Evolutionary conservation across 2,888 invertebrate species (phyloP).

Genomic region (Heliconius hortense): DNA sequence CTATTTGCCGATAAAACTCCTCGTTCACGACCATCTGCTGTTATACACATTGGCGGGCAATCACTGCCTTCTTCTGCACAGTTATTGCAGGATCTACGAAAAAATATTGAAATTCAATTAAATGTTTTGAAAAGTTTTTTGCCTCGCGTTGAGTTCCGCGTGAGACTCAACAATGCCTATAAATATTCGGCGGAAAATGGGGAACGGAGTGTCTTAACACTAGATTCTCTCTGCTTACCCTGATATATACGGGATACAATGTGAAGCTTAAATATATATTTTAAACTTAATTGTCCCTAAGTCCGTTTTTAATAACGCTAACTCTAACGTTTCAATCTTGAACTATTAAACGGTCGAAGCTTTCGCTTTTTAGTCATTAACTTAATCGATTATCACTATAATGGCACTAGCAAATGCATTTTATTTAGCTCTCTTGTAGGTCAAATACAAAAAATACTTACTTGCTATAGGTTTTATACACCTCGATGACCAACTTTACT

Average conservation of each 20-base stretch:
- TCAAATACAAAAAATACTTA: slow-evolving; percentile 59
- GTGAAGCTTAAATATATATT: no score
- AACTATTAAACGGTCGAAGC: background rate
- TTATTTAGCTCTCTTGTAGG: background rate
- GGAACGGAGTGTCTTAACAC: no score
- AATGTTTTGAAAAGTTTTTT: background rate
- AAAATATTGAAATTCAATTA: background rate
- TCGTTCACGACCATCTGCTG: slow-evolving; percentile 84
- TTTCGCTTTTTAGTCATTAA: background rate
- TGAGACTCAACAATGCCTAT: no score
- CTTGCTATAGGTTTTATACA: slow-evolving; percentile 87
- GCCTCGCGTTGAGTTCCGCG: no score
- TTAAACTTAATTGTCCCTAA: no score
- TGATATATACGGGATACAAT: no score
- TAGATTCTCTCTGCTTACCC: no score
- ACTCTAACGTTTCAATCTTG: background rate
- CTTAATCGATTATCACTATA: background rate
- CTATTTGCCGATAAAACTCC: slow-evolving; percentile 86
- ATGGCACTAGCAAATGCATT: background rate
- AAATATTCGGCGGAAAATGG: no score
- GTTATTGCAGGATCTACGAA: slow-evolving; percentile 83
- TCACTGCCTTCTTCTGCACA: slow-evolving; percentile 83
- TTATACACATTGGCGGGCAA: slow-evolving; percentile 85
- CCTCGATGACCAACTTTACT: slow-evolving; percentile 87
- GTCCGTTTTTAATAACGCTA: no score